phyloP scores from a whole-genome alignment of 2,888 invertebrate species.

The Epinotia nisella region DNA sequence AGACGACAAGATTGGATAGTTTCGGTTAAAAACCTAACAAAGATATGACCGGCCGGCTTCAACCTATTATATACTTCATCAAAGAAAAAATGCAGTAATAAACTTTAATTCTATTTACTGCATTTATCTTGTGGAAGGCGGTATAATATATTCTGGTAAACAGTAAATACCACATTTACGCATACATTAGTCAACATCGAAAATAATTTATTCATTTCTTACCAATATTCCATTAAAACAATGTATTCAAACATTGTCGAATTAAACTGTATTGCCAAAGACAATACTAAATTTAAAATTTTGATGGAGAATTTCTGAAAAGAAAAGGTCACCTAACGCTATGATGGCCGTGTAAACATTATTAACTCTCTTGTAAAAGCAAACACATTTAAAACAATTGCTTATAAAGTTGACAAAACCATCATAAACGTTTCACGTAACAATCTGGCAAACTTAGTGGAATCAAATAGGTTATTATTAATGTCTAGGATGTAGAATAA shows the following conservation, averaged over 20 bases:
- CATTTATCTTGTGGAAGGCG: not conserved
- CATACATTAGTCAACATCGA: slow-evolving; percentile 56
- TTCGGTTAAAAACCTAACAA: too few relatives aligned
- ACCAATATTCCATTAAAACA: slow-evolving; percentile 70
- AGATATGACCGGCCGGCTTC: too few relatives aligned
- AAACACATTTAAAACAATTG: slow-evolving; percentile 19
- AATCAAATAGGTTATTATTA: not conserved
- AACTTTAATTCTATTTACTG: not conserved
- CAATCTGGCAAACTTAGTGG: slow-evolving; percentile 66
- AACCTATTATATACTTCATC: too few relatives aligned
- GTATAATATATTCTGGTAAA: not conserved
- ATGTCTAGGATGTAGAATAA: not conserved
- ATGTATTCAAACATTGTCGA: slow-evolving; percentile 60
- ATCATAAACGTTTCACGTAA: slow-evolving; percentile 66
- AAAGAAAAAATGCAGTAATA: too few relatives aligned
- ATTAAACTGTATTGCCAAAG: slow-evolving; percentile 60
- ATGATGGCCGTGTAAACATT: slow-evolving; percentile 59
- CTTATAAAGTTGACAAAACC: slow-evolving; percentile 54
- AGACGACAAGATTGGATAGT: too few relatives aligned
- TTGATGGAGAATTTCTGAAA: slow-evolving; percentile 69
- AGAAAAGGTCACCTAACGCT: slow-evolving; percentile 54
- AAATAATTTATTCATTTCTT: slow-evolving; percentile 69
- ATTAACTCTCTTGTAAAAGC: not conserved
- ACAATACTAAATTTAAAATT: slow-evolving; percentile 57
- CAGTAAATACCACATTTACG: slow-evolving; percentile 23